Evolutionary conservation across 1,140 invertebrate genomes (phyloP).

Genomic region (Sarcophaga peregrina): DNA sequence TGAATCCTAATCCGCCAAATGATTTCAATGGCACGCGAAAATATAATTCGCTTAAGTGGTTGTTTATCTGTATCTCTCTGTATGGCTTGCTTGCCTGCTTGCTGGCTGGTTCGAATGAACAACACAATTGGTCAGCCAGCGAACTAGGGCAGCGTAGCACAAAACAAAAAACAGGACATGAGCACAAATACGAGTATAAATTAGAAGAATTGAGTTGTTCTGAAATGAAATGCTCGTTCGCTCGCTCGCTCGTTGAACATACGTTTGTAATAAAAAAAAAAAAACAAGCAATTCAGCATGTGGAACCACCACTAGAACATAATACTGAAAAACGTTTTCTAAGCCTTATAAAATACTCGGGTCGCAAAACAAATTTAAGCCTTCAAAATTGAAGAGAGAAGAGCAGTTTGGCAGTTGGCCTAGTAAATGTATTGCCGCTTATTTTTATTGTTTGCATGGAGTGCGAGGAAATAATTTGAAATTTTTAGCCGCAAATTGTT

Average conservation of each 20-base stretch:
- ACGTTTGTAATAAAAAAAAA: too few relatives aligned
- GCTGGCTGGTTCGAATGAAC: background rate
- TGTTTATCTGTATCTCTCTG: background rate
- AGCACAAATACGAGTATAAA: background rate
- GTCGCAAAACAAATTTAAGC: too few relatives aligned
- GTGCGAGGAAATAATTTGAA: background rate
- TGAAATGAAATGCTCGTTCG: too few relatives aligned
- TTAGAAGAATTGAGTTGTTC: background rate
- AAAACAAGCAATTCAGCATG: too few relatives aligned
- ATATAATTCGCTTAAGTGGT: slow-evolving; percentile 38
- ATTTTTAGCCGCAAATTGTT: slow-evolving; percentile 34
- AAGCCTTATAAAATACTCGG: background rate
- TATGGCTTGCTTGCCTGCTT: background rate
- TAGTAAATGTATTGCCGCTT: too few relatives aligned
- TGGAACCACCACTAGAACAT: too few relatives aligned
- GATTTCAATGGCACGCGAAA: slow-evolving; percentile 39
- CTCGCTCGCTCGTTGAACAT: too few relatives aligned
- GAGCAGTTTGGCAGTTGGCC: background rate
- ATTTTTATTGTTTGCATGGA: too few relatives aligned
- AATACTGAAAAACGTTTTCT: background rate
- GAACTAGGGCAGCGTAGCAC: background rate
- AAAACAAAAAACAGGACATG: background rate
- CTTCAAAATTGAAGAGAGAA: background rate
- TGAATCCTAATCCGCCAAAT: slow-evolving; percentile 34
- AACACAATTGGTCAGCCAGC: background rate